phyloP scores from a whole-genome alignment of 1,140 invertebrate species.

The Antheraea mylitta region DNA sequence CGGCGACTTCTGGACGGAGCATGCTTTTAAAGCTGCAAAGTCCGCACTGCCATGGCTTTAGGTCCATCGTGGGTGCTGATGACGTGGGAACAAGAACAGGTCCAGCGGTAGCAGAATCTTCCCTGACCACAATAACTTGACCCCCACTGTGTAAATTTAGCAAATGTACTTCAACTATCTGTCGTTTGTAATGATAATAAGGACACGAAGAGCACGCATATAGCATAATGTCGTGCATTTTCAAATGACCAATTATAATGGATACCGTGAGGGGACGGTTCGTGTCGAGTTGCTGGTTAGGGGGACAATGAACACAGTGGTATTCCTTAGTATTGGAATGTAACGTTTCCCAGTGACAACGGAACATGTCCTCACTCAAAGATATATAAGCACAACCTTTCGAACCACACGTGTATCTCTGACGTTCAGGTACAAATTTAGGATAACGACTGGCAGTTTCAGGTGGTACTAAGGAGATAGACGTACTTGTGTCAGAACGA shows the following conservation, averaged over 20 bases:
- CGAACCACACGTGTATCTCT: conserved; percentile 85
- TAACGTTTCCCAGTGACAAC: conserved; percentile 85
- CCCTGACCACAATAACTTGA: conserved; percentile 79
- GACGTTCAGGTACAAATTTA: conserved; percentile 82
- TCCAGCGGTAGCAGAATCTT: conserved; percentile 51
- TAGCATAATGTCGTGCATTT: conserved; percentile 85
- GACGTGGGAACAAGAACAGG: conserved; percentile 18
- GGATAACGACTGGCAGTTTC: conserved; percentile 70
- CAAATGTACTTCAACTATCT: conserved; percentile 84
- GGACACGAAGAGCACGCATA: conserved; percentile 85
- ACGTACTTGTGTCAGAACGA: conserved; percentile 17
- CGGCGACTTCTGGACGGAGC: conserved; percentile 80
- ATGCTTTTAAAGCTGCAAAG: conserved; percentile 82
- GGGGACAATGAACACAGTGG: conserved; percentile 85
- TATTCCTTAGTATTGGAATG: conserved; percentile 82
- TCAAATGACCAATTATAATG: conserved; percentile 84
- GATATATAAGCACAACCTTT: conserved; percentile 85
- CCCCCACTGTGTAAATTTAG: conserved; percentile 81
- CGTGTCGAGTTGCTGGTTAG: conserved; percentile 53
- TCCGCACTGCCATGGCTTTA: conserved; percentile 85
- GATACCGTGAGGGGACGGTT: conserved; percentile 66
- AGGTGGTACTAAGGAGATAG: conserved; percentile 28
- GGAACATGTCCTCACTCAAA: conserved; percentile 85
- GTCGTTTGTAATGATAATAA: conserved; percentile 82
- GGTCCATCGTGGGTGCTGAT: conserved; percentile 60